A percentile compares a stretch with the other conserved stretches of the same genome.
These are phyloP conservation scores for Pycnonotus jocosus DNA, from an alignment of 2,113 vertebrate genomes.

Conservation along the genomic window DNA sequence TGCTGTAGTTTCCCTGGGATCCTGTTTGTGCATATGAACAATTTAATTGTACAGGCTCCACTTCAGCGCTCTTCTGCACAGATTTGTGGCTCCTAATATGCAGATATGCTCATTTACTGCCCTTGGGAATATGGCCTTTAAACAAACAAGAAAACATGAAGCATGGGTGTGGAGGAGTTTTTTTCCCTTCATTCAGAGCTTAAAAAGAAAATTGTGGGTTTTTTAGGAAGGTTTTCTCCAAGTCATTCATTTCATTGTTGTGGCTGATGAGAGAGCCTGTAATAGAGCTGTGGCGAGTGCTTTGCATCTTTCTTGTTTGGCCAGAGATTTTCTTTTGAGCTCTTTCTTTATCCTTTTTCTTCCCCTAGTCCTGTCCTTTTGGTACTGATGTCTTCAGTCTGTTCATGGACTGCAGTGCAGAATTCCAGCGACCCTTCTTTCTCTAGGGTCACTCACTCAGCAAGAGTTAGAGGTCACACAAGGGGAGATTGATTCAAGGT, in stretches of 20 bases:
- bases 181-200: neutral
- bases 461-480: conserved; percentile 19
- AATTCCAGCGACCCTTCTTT: conserved; percentile 6
- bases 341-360: neutral
- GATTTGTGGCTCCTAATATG: neutral
- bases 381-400: neutral
- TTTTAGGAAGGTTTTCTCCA: neutral
- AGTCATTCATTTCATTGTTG: neutral
- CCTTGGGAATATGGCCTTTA: neutral
- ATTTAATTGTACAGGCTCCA: neutral
- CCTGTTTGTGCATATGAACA: neutral
- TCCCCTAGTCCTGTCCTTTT: neutral
- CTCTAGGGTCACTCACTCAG: neutral
- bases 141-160: neutral
- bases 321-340: neutral
- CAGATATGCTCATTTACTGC: neutral
- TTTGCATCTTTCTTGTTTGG: neutral
- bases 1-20: neutral
- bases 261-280: neutral
- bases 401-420: neutral
- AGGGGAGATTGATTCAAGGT: conserved; percentile 1
- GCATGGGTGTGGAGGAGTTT: neutral
- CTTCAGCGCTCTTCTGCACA: neutral
- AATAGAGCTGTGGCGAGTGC: neutral
- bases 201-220: neutral